A percentile compares a stretch with the other conserved stretches of the same genome.
phyloP scores from a whole-genome alignment of 2,113 vertebrate species.

The Colistium nudipinnis region DNA sequence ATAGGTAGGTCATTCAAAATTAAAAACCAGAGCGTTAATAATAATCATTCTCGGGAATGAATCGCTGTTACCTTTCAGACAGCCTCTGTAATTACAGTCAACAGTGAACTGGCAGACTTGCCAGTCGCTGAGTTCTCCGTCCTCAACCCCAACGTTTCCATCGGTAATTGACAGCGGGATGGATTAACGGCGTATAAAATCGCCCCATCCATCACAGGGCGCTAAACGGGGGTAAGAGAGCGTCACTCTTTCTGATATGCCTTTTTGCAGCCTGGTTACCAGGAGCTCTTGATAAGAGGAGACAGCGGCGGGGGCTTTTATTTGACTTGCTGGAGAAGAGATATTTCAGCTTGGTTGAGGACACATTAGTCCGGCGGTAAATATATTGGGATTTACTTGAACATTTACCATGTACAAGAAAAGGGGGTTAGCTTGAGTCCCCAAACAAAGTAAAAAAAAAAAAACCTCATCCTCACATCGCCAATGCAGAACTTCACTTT shows the following conservation, averaged over 20 bases:
- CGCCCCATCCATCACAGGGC: slow-evolving; percentile 69
- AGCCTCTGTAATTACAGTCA: slow-evolving; percentile 63
- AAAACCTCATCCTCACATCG: no score
- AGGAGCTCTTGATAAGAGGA: slow-evolving; percentile 45
- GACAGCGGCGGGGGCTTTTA: slow-evolving; percentile 4
- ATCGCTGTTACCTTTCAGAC: slow-evolving; percentile 35
- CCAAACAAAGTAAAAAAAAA: no score
- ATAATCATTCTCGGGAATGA: slow-evolving; percentile 25
- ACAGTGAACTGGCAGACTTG: slow-evolving; percentile 62
- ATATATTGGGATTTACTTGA: no score
- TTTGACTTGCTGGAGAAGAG: not conserved
- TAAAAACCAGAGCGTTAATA: slow-evolving; percentile 39
- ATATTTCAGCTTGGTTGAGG: no score
- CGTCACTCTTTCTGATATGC: slow-evolving; percentile 38
- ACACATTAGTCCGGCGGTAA: no score
- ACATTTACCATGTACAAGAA: no score
- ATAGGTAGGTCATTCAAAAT: no score
- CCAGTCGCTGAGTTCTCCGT: slow-evolving; percentile 57
- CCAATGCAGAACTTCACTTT: no score
- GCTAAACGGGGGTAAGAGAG: slow-evolving; percentile 63
- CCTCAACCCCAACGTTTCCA: slow-evolving; percentile 58
- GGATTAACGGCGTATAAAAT: slow-evolving; percentile 79
- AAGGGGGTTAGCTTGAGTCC: no score
- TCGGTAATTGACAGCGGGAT: slow-evolving; percentile 76
- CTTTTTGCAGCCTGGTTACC: slow-evolving; percentile 40